Conservation (phyloP, 2,113 vertebrate genomes). For the Cavia porcellus region DNA sequence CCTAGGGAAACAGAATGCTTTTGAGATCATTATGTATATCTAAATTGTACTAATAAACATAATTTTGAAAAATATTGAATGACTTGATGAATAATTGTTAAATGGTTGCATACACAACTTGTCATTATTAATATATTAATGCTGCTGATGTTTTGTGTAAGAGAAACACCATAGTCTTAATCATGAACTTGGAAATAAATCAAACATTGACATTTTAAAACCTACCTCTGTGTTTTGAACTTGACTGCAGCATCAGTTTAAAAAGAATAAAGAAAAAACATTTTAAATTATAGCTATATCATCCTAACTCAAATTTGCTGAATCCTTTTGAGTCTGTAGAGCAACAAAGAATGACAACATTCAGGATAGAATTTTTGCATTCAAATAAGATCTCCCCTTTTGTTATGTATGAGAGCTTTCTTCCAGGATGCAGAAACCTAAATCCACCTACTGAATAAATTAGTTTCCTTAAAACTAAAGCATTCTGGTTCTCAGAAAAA, state of each 20-base stretch:
- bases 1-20: not conserved
- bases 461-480: slow-evolving; percentile 16
- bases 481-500: not conserved
- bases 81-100: slow-evolving; percentile 1
- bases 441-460: slow-evolving; percentile 59
- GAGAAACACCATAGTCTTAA: not conserved
- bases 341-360: slow-evolving; percentile 47
- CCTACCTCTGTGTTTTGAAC: not conserved
- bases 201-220: slow-evolving; percentile 52
- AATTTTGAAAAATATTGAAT: not conserved
- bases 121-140: slow-evolving; percentile 58
- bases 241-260: slow-evolving; percentile 30
- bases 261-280: slow-evolving; percentile 52
- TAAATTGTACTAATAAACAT: not conserved
- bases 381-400: slow-evolving; percentile 68
- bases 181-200: not conserved
- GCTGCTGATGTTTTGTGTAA: not conserved
- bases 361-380: slow-evolving; percentile 55
- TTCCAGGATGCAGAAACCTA: slow-evolving; percentile 48
- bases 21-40: not conserved
- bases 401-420: slow-evolving; percentile 61
- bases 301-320: slow-evolving; percentile 9
- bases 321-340: slow-evolving; percentile 46
- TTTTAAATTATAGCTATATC: slow-evolving; percentile 15
- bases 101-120: not conserved